Percentiles rank a stretch among this genome's conserved stretches.
Evolutionary conservation across 2,797 vertebrate species (phyloP).

Genomic region (Anas bahamensis): DNA sequence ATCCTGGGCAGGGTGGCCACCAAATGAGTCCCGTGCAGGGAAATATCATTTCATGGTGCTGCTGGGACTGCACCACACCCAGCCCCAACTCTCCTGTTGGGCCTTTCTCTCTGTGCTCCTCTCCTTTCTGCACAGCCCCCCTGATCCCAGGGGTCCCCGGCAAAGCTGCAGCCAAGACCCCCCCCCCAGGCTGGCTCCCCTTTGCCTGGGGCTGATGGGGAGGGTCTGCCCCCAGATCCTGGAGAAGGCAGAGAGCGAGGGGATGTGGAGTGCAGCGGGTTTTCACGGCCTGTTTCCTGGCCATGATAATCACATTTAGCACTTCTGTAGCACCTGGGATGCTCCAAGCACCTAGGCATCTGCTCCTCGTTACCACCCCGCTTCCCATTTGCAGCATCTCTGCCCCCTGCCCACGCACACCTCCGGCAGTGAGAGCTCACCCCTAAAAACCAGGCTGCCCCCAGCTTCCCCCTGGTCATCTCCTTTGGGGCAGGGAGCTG

Average conservation of each 20-base stretch:
- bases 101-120: neutral
- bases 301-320: slow-evolving; percentile 54
- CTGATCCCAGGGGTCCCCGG: neutral
- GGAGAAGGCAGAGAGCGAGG: neutral
- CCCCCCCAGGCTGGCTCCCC: neutral
- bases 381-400: neutral
- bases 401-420: neutral
- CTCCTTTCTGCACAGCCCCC: neutral
- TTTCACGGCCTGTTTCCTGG: slow-evolving; percentile 55
- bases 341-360: slow-evolving; percentile 36
- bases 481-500: neutral
- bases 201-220: neutral
- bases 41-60: neutral
- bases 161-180: neutral
- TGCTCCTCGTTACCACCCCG: slow-evolving; percentile 40
- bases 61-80: neutral
- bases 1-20: neutral
- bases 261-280: neutral
- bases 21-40: neutral
- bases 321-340: slow-evolving; percentile 56
- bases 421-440: neutral
- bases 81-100: neutral
- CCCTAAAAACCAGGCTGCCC: neutral
- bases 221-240: neutral
- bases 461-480: neutral